A percentile compares a stretch with the other conserved stretches of the same genome.
phyloP scores from a whole-genome alignment of 2,888 invertebrate genomes.

The Antitype chi region DNA sequence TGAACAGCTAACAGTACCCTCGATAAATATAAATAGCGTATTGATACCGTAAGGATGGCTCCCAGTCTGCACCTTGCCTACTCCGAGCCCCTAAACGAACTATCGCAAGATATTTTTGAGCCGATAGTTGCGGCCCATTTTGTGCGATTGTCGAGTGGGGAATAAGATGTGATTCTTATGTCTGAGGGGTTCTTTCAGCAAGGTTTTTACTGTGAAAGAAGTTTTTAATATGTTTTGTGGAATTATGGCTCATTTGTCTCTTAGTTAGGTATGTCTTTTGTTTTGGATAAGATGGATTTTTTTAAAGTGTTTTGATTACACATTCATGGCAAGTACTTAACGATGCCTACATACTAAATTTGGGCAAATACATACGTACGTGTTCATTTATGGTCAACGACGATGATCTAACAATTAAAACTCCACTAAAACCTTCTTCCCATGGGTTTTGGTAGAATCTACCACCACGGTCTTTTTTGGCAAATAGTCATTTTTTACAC shows the following conservation, averaged over 20 bases:
- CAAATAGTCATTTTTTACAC: not conserved
- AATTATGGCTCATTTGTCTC: not conserved
- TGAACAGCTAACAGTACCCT: constrained; percentile 61
- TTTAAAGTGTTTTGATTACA: not conserved
- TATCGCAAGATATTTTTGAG: constrained; percentile 60
- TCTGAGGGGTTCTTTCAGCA: constrained; percentile 20
- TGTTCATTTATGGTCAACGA: not conserved
- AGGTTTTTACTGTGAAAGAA: constrained; percentile 22
- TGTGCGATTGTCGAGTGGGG: constrained; percentile 55
- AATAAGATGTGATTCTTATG: constrained; percentile 43
- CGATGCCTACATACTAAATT: not conserved
- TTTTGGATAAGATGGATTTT: not conserved
- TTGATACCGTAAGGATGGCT: constrained; percentile 61
- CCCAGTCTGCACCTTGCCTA: constrained; percentile 57
- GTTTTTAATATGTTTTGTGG: constrained; percentile 3
- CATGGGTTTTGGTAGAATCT: not conserved
- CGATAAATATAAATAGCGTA: constrained; percentile 69
- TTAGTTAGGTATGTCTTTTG: not conserved
- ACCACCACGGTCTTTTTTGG: not conserved
- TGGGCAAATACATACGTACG: not conserved
- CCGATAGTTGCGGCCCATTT: constrained; percentile 58
- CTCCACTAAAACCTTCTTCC: not conserved
- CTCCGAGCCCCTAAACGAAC: constrained; percentile 56
- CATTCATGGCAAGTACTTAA: not conserved
- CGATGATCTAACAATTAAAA: not conserved